Evolutionary conservation across 2,888 invertebrate genomes (phyloP).

Genomic region (Limnephilus auricula): DNA sequence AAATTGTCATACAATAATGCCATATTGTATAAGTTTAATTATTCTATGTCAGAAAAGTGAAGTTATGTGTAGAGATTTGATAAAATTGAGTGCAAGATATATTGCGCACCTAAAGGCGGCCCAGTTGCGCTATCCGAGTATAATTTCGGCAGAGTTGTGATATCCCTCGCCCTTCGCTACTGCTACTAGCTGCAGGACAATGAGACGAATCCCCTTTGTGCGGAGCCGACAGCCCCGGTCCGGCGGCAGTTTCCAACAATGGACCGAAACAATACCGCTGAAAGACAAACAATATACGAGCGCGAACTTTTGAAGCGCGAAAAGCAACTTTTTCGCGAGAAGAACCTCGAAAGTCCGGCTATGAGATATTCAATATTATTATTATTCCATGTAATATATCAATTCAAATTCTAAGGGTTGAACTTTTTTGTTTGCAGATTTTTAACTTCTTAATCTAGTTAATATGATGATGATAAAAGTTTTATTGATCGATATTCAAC

Average conservation of each 20-base stretch:
- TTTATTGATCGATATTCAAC: background rate
- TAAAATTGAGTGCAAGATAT: background rate
- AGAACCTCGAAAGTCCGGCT: background rate
- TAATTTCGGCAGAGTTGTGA: constrained; percentile 41
- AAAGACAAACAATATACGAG: constrained; percentile 53
- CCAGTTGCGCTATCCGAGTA: background rate
- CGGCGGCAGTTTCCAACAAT: constrained; percentile 57
- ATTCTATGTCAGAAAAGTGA: background rate
- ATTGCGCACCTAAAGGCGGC: background rate
- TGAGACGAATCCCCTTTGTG: constrained; percentile 20
- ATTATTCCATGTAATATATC: background rate
- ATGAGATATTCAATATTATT: constrained; percentile 21
- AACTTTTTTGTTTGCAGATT: background rate
- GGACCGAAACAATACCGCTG: constrained; percentile 61
- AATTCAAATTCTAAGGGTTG: background rate
- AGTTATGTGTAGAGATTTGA: background rate
- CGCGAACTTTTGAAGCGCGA: constrained; percentile 39
- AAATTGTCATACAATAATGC: too few species aligned
- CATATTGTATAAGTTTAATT: too few species aligned
- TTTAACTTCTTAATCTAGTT: background rate
- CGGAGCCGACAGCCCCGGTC: constrained; percentile 38
- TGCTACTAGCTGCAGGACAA: constrained; percentile 17
- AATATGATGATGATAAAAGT: background rate
- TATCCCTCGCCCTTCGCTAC: constrained; percentile 8
- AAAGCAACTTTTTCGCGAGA: constrained; percentile 35